Percentiles rank a stretch among this genome's conserved stretches.
These are phyloP conservation scores for Mugil cephalus DNA, from an alignment of 2,113 vertebrate genomes.

Conservation along the genomic window DNA sequence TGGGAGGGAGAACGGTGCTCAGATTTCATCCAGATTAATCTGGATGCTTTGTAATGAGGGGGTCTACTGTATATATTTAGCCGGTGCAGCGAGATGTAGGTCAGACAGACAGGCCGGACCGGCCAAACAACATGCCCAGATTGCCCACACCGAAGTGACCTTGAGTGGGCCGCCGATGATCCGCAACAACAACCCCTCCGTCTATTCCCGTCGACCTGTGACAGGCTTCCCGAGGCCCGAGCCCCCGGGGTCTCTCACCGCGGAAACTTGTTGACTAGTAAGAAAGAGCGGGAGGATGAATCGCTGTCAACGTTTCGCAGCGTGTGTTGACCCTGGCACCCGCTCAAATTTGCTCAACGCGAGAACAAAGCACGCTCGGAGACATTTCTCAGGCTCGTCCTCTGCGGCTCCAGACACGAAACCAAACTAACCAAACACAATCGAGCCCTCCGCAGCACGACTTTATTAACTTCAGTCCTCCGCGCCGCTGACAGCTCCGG, in stretches of 20 bases:
- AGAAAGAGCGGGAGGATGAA: slow-evolving; percentile 50
- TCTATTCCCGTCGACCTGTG: slow-evolving; percentile 61
- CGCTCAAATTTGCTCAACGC: slow-evolving; percentile 51
- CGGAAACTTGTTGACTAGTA: slow-evolving; percentile 50
- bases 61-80: slow-evolving; percentile 81
- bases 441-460: not conserved
- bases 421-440: slow-evolving; percentile 48
- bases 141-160: slow-evolving; percentile 74
- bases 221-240: not conserved
- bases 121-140: slow-evolving; percentile 70
- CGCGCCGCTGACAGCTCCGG: not conserved
- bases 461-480: slow-evolving; percentile 27
- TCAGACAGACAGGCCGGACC: slow-evolving; percentile 71
- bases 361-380: slow-evolving; percentile 69
- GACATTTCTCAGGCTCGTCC: slow-evolving; percentile 60
- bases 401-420: slow-evolving; percentile 36
- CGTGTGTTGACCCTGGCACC: slow-evolving; percentile 68
- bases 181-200: slow-evolving; percentile 60
- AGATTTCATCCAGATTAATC: slow-evolving; percentile 77
- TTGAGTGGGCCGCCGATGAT: slow-evolving; percentile 65
- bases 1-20: slow-evolving; percentile 44
- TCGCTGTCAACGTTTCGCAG: slow-evolving; percentile 57
- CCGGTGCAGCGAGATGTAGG: slow-evolving; percentile 73
- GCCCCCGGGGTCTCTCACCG: slow-evolving; percentile 9
- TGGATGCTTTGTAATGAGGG: slow-evolving; percentile 75